phyloP scores from a whole-genome alignment of 2,797 vertebrate species.

The Clarias laeviceps region DNA sequence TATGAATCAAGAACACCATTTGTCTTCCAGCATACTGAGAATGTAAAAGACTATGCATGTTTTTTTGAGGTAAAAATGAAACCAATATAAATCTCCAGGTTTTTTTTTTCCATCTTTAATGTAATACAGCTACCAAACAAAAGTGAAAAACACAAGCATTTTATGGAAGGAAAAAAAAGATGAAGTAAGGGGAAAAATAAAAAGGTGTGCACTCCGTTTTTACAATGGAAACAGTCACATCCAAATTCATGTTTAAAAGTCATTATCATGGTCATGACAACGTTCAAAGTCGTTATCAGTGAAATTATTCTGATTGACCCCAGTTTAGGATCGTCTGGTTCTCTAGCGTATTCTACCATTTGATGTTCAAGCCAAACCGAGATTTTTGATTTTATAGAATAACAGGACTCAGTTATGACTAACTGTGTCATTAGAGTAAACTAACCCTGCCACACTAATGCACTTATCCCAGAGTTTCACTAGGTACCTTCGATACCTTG shows the following conservation, averaged over 20 bases:
- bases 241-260: neutral
- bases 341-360: neutral
- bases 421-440: too few relatives aligned
- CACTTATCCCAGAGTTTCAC: too few relatives aligned
- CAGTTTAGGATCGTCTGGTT: neutral
- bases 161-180: neutral
- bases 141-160: neutral
- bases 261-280: neutral
- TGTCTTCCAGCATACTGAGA: neutral
- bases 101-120: neutral
- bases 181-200: neutral
- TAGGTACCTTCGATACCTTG: too few relatives aligned
- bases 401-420: too few relatives aligned
- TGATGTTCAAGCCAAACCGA: too few relatives aligned
- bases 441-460: too few relatives aligned
- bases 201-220: neutral
- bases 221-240: too few relatives aligned
- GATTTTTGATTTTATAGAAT: too few relatives aligned
- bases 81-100: neutral
- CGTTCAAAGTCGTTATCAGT: neutral
- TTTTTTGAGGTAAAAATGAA: neutral
- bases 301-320: neutral
- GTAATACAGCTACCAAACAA: neutral
- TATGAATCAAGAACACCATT: slow-evolving; percentile 8
- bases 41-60: neutral